A percentile compares a stretch with the other conserved stretches of the same genome.
Conservation (phyloP, 2,113 vertebrate genomes). For the Hippocampus abdominalis region DNA sequence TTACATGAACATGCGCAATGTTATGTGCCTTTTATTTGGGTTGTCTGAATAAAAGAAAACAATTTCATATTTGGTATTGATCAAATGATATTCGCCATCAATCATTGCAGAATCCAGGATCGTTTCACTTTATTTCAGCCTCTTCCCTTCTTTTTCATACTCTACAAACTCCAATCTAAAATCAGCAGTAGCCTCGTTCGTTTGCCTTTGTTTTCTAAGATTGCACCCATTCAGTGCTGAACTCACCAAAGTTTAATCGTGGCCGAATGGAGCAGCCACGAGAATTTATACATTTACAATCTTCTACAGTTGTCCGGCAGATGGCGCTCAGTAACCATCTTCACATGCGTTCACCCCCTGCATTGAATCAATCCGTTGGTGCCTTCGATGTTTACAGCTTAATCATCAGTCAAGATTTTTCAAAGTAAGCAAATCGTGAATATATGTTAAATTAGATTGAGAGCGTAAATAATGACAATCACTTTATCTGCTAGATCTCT, state of each 20-base stretch:
- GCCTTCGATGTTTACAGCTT: not conserved
- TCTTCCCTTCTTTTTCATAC: not conserved
- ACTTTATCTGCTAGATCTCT: not conserved
- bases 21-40: slow-evolving; percentile 99
- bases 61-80: slow-evolving; percentile 62
- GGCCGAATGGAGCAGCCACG: too few species aligned
- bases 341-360: not conserved
- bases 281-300: too few species aligned
- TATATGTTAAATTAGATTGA: not conserved
- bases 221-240: too few species aligned
- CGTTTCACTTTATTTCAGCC: too few species aligned
- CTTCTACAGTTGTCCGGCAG: not conserved
- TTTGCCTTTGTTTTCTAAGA: too few species aligned
- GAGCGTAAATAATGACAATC: not conserved
- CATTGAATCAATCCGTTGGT: not conserved
- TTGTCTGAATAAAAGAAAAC: slow-evolving; percentile 99
- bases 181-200: too few species aligned
- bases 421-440: not conserved
- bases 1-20: slow-evolving; percentile 99
- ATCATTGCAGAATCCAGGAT: not conserved
- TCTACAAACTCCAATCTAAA: not conserved
- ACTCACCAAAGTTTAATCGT: too few species aligned
- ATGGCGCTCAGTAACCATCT: not conserved
- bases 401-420: not conserved
- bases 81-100: not conserved